Percentiles rank a stretch among this genome's conserved stretches.
Conservation (phyloP, 2,797 vertebrate species). For the Gambelia wislizenii region DNA sequence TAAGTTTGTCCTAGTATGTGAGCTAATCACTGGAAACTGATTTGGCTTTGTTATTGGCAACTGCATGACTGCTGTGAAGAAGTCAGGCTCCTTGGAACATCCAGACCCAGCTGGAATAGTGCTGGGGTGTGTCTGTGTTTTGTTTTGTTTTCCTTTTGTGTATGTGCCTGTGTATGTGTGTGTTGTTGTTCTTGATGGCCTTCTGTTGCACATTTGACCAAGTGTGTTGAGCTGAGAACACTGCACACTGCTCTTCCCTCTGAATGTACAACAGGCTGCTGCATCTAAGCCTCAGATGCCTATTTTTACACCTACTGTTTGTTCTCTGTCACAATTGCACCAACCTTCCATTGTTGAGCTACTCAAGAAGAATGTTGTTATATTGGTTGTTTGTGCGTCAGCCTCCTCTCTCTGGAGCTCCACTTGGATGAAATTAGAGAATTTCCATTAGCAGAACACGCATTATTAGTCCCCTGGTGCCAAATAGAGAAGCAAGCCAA, state of each 20-base stretch:
- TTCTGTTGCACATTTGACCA: constrained; percentile 68
- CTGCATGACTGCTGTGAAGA: constrained; percentile 58
- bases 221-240: constrained; percentile 65
- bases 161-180: background rate
- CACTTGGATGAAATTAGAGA: constrained; percentile 90
- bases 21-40: constrained; percentile 62
- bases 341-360: constrained; percentile 84
- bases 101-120: constrained; percentile 65
- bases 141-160: constrained; percentile 22
- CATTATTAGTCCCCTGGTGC: constrained; percentile 90
- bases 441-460: constrained; percentile 91
- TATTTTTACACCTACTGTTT: constrained; percentile 89
- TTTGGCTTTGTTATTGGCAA: constrained; percentile 56
- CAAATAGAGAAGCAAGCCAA: constrained; percentile 85
- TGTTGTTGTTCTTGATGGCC: constrained; percentile 22
- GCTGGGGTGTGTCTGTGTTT: constrained; percentile 20
- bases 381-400: constrained; percentile 86
- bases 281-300: constrained; percentile 79
- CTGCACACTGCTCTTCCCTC: constrained; percentile 64
- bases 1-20: constrained; percentile 36
- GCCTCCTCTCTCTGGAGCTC: constrained; percentile 84
- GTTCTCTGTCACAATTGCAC: constrained; percentile 81
- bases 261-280: constrained; percentile 76
- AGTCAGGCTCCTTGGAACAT: constrained; percentile 52
- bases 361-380: constrained; percentile 86